Evolutionary conservation across 1,140 invertebrate genomes (phyloP), one percentile per base, ranked within the genome.

Genomic region (Spodoptera litura): DNA sequence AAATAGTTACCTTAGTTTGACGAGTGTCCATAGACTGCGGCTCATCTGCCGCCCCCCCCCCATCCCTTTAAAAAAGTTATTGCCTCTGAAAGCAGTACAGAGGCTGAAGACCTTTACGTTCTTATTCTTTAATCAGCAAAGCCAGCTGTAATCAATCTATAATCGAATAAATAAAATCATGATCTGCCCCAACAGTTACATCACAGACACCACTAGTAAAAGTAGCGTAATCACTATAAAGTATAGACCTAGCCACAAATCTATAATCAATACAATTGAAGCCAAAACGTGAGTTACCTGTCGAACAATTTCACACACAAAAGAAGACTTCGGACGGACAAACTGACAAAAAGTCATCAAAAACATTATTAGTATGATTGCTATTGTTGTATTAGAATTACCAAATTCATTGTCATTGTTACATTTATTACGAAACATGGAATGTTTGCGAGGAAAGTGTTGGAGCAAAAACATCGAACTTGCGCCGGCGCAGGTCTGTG

Each of bases 401-500:
- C 55, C 71, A 25, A 78, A 78, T 78, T 76, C 73, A 71, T 71
- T 77, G 79, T 77, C 79, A 80, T 66, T 72, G 79, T 80, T 80
- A 80, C 79, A 64, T 49, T 61, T 71, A 61, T 80, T 80, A 80
- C 79, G 73, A 71, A 77, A 80, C 73, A 64, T 35, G 27, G 53
- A 62, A 75, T 75, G 59, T 75, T 75, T 75, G 73, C 49, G 75
- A 77, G 75, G 75, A 77, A 77, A 77, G 75, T 38, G 49, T 25
- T 52, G 20, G 52, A 64, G 75, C 64, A 77, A 77, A 68, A 77
- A 77, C 61, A 68, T 52, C 27, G 15, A 12, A 49, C 53, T 53
- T 38, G 53, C 35, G 70, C 31, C 52, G n/a, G 55, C 70, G 44
- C 59, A 55, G 61, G 9, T 44, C 35, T 61, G 61, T 77, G 75